These are phyloP conservation scores for Threskiornis aethiopicus DNA, from an alignment of 2,797 vertebrate genomes.

Conservation along the genomic window DNA sequence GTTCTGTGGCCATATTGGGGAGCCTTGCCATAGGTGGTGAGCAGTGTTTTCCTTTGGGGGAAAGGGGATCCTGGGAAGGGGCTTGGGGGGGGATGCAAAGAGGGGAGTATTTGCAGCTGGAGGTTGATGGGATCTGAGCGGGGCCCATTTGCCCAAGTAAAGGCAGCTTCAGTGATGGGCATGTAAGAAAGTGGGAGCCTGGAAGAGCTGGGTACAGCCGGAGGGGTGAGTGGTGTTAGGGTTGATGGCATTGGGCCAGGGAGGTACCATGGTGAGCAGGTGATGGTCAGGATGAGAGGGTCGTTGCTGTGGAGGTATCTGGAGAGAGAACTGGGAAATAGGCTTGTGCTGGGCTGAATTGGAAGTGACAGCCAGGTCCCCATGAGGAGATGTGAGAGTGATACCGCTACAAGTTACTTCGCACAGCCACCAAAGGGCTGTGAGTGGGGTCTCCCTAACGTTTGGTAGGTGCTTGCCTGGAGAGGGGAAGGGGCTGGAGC, in stretches of 20 bases:
- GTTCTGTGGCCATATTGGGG: fast-evolving
- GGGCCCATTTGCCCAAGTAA: fast-evolving
- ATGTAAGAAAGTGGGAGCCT: background rate
- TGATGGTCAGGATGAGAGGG: background rate
- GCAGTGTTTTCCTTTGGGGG: background rate
- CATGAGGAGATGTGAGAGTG: background rate
- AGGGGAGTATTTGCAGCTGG: background rate
- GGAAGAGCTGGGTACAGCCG: background rate
- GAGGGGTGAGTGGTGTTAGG: background rate
- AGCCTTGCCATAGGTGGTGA: background rate
- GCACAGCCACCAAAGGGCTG: background rate
- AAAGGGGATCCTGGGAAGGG: background rate
- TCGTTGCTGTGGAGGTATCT: background rate
- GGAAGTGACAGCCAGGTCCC: background rate
- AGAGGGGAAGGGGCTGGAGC: background rate
- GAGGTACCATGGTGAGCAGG: background rate
- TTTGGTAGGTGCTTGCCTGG: background rate
- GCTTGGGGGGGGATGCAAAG: background rate
- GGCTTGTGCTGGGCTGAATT: background rate
- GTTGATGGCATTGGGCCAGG: background rate
- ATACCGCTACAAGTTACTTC: fast-evolving
- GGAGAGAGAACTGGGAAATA: background rate
- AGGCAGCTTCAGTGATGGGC: background rate
- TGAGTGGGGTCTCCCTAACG: background rate
- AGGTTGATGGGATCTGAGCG: background rate